These are phyloP conservation scores for Drosophila baimaii DNA, from an alignment of 1,140 invertebrate species.

Conservation along the genomic window DNA sequence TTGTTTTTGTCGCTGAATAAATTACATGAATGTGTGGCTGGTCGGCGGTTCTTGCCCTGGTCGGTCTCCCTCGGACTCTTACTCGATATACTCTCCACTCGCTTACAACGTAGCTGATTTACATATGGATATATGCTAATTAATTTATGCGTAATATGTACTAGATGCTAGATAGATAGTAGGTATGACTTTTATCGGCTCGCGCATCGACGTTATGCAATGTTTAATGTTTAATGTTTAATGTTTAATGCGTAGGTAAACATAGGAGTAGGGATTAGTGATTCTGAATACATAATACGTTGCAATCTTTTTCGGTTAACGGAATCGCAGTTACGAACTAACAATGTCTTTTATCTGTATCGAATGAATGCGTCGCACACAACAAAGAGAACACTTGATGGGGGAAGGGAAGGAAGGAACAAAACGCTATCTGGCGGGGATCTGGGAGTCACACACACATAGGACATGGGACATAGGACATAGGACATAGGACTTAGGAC, in stretches of 20 bases:
- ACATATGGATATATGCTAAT: slow-evolving; percentile 48
- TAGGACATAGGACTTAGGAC: neutral
- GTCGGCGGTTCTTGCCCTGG: no score
- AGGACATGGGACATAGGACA: slow-evolving; percentile 7
- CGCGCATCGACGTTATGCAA: slow-evolving; percentile 29
- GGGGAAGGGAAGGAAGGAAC: slow-evolving; percentile 14
- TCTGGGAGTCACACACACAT: neutral
- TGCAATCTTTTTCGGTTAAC: slow-evolving; percentile 12
- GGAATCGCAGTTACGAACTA: slow-evolving; percentile 49
- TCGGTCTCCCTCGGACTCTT: no score
- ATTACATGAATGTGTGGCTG: slow-evolving; percentile 34
- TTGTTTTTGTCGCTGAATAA: slow-evolving; percentile 22
- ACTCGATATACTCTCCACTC: slow-evolving; percentile 6
- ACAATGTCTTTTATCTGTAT: slow-evolving; percentile 72
- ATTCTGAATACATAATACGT: neutral
- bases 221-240: neutral
- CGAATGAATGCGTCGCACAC: slow-evolving; percentile 10
- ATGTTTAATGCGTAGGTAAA: slow-evolving; percentile 8
- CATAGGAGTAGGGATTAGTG: slow-evolving; percentile 21
- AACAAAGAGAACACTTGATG: slow-evolving; percentile 6
- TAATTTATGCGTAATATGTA: slow-evolving; percentile 24
- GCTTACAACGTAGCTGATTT: slow-evolving; percentile 46
- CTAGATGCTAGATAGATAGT: slow-evolving; percentile 18
- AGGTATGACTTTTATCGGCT: slow-evolving; percentile 71
- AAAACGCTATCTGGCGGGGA: slow-evolving; percentile 18